Percentiles rank a stretch among this genome's conserved stretches.
These are phyloP conservation scores for Alligator sinensis DNA, from an alignment of 2,113 vertebrate genomes.

Conservation along the genomic window DNA sequence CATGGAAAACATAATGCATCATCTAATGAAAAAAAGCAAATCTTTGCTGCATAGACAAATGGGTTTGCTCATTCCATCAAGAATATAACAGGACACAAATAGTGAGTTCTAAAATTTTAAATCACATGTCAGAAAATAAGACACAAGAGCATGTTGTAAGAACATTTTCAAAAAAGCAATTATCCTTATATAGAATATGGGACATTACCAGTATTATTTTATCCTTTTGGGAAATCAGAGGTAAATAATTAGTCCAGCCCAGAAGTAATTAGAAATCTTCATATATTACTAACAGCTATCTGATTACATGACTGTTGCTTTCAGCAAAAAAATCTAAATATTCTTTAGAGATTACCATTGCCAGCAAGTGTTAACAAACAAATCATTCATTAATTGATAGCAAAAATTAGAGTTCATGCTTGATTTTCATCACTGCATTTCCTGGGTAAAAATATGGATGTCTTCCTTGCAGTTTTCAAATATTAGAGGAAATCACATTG, in stretches of 20 bases:
- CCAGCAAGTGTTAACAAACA: background rate
- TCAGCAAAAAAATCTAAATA: background rate
- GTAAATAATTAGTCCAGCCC: background rate
- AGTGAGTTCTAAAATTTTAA: background rate
- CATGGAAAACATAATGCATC: background rate
- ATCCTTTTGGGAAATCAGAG: background rate
- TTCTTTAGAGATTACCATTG: background rate
- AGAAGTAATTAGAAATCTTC: background rate
- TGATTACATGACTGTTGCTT: background rate
- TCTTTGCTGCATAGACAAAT: background rate
- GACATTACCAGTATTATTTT: background rate
- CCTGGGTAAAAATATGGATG: background rate
- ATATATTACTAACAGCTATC: background rate
- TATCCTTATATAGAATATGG: background rate
- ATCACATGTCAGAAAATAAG: background rate
- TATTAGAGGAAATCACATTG: background rate
- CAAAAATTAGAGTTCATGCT: background rate
- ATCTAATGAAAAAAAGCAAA: background rate
- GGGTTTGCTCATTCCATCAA: fast-evolving
- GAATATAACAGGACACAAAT: background rate
- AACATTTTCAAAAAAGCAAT: background rate
- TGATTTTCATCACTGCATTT: background rate
- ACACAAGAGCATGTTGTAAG: background rate
- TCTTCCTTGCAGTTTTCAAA: background rate
- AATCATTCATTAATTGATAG: background rate